Conservation (phyloP, 2,113 vertebrate genomes). For the Actinemys pallida region DNA sequence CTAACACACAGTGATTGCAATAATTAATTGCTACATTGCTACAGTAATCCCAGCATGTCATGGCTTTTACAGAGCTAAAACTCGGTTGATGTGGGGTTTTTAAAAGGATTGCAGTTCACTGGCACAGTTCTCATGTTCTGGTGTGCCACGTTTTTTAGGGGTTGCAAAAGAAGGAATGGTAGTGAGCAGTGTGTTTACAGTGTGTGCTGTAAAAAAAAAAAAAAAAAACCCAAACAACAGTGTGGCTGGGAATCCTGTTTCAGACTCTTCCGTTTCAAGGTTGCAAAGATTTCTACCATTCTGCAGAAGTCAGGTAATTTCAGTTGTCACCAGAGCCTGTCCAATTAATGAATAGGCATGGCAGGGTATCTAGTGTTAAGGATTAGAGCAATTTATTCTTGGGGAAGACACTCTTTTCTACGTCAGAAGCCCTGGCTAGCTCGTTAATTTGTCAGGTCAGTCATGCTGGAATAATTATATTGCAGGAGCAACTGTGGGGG, state of each 20-base stretch:
- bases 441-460: constrained; percentile 46
- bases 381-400: constrained; percentile 60
- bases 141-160: not conserved
- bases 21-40: not conserved
- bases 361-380: constrained; percentile 44
- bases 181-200: not conserved
- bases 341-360: constrained; percentile 64
- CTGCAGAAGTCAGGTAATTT: constrained; percentile 42
- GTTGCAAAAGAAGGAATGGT: not conserved
- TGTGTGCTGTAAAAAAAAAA: not conserved
- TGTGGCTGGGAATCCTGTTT: constrained; percentile 11
- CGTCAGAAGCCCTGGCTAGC: constrained; percentile 39
- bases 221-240: not conserved
- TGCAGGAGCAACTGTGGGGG: not conserved
- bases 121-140: not conserved
- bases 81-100: constrained; percentile 2
- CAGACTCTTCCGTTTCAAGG: not conserved
- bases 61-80: constrained; percentile 76
- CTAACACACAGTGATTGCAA: not conserved
- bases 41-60: not conserved
- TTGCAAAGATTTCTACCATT: not conserved
- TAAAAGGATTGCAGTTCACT: not conserved
- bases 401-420: constrained; percentile 22
- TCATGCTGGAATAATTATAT: constrained; percentile 49
- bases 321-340: constrained; percentile 58